phyloP scores from a whole-genome alignment of 2,797 vertebrate genomes.

The Pipistrellus pipistrellus region DNA sequence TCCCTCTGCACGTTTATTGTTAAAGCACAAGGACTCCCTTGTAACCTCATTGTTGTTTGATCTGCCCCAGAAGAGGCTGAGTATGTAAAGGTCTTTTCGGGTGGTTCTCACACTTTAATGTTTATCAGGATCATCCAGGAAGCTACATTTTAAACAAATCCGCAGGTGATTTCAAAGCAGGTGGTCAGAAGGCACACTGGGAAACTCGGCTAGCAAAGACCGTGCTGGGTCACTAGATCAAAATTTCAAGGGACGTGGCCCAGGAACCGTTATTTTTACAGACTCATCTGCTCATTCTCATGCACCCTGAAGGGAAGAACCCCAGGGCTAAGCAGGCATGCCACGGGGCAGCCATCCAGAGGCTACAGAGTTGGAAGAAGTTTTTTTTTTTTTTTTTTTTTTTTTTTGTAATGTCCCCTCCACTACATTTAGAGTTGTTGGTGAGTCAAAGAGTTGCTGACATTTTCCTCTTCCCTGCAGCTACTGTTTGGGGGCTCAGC shows the following conservation, averaged over 20 bases:
- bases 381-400: neutral
- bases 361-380: neutral
- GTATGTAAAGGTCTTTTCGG: neutral
- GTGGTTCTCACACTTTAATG: neutral
- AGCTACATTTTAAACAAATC: neutral
- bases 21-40: neutral
- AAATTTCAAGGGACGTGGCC: neutral
- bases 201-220: neutral
- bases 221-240: neutral
- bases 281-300: neutral
- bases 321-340: too few relatives aligned
- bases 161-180: conserved; percentile 5
- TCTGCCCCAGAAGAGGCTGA: conserved; percentile 34
- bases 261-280: neutral
- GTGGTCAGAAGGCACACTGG: neutral
- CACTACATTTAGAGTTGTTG: neutral
- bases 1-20: neutral
- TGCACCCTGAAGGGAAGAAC: neutral
- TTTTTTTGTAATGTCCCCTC: neutral
- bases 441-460: neutral
- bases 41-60: neutral
- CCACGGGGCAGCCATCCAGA: neutral
- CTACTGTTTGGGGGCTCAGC: neutral
- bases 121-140: neutral
- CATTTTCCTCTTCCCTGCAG: neutral